Evolutionary conservation across 2,888 invertebrate species (phyloP).

Genomic region (Notodonta ziczac): DNA sequence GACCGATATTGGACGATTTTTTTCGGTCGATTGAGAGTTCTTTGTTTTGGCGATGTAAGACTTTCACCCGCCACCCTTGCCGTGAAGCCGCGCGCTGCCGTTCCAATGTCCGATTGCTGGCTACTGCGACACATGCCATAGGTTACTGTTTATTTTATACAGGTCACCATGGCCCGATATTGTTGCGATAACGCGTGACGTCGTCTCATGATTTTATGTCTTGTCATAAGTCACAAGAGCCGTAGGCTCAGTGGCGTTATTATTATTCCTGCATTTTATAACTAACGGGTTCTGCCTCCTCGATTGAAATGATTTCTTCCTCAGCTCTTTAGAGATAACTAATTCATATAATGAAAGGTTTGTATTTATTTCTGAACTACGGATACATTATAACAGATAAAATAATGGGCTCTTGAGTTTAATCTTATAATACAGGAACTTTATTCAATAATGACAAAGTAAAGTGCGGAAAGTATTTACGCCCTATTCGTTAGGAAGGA

Average conservation of each 20-base stretch:
- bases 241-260: background rate
- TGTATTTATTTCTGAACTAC: too few relatives aligned
- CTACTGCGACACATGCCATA: background rate
- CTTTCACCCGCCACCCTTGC: constrained; percentile 51
- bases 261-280: too few relatives aligned
- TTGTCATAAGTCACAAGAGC: constrained; percentile 18
- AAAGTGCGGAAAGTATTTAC: too few relatives aligned
- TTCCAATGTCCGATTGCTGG: constrained; percentile 10
- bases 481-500: too few relatives aligned
- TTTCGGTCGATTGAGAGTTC: constrained; percentile 68
- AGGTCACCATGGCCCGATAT: constrained; percentile 34
- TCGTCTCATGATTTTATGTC: constrained; percentile 15
- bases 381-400: too few relatives aligned
- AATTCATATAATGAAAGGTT: too few relatives aligned
- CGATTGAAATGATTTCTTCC: too few relatives aligned
- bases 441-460: too few relatives aligned
- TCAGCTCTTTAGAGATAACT: too few relatives aligned
- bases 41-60: constrained; percentile 58
- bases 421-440: too few relatives aligned
- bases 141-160: constrained; percentile 17
- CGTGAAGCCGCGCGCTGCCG: constrained; percentile 9
- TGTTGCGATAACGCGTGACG: constrained; percentile 36
- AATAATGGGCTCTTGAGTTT: too few relatives aligned
- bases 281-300: too few relatives aligned
- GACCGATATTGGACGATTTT: constrained; percentile 59